Evolutionary conservation across 1,140 invertebrate genomes (phyloP).

Genomic region (Whitmania pigra): DNA sequence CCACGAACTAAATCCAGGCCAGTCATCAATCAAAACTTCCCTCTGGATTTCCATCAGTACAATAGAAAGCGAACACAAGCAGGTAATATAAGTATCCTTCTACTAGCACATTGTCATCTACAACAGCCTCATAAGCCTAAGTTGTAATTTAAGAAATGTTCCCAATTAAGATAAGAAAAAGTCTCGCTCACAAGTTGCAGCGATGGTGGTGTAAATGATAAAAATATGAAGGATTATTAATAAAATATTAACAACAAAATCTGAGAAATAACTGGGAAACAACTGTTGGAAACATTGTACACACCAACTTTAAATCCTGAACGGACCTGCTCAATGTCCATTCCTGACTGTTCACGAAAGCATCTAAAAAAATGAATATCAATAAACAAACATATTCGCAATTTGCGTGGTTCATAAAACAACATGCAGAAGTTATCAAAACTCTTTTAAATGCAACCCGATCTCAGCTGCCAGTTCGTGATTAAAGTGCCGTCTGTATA

Average conservation of each 20-base stretch:
- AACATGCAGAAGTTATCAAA: no score
- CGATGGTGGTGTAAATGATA: neutral
- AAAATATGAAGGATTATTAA: slow-evolving; percentile 41
- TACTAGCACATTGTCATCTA: no score
- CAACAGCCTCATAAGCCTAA: no score
- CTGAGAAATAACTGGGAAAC: slow-evolving; percentile 43
- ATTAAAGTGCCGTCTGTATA: no score
- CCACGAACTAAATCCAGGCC: no score
- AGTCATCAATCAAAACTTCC: no score
- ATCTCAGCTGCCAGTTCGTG: no score
- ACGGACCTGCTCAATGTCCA: slow-evolving; percentile 88
- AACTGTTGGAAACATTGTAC: slow-evolving; percentile 25
- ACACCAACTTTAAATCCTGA: slow-evolving; percentile 71
- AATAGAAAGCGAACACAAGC: no score
- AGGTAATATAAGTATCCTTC: no score
- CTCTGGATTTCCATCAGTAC: slow-evolving; percentile 42
- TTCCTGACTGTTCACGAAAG: slow-evolving; percentile 98
- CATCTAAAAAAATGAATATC: slow-evolving; percentile 80
- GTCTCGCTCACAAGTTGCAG: neutral
- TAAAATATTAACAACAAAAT: slow-evolving; percentile 80
- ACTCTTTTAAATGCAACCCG: no score
- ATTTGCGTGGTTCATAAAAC: neutral
- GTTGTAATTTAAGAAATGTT: no score
- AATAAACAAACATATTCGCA: neutral
- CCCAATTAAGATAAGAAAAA: neutral